Conservation (phyloP, 2,113 vertebrate species). For the Mesocricetus auratus region DNA sequence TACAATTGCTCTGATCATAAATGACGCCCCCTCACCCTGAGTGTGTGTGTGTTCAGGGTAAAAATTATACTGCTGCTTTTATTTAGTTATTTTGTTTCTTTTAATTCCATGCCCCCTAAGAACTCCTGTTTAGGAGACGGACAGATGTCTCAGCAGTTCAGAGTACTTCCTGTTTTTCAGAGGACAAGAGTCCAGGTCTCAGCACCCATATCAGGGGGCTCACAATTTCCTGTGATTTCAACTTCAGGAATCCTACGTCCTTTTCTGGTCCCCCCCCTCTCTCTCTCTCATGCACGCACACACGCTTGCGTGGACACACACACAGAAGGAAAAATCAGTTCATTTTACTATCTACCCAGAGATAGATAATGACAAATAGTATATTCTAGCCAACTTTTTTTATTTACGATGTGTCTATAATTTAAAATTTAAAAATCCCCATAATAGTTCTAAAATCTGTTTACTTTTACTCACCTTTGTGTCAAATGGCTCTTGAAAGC, state of each 20-base stretch:
- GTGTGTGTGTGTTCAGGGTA: not conserved
- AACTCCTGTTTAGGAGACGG: not conserved
- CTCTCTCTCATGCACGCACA: not conserved
- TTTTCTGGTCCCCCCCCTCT: not conserved
- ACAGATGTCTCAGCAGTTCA: not conserved
- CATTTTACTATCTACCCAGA: not conserved
- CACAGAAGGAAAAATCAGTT: not conserved
- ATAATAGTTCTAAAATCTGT: not conserved
- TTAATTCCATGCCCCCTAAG: not conserved
- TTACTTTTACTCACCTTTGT: not conserved
- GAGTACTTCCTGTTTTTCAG: not conserved
- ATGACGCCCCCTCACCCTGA: not conserved
- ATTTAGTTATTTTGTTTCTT: not conserved
- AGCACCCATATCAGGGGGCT: not conserved
- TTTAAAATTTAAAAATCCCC: not conserved
- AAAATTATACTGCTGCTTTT: not conserved
- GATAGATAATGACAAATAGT: not conserved
- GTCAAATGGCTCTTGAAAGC: slow-evolving; percentile 16
- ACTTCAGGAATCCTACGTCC: not conserved
- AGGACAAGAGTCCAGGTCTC: not conserved
- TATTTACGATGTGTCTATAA: not conserved
- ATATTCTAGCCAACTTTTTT: not conserved
- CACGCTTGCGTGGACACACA: not conserved
- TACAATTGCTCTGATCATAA: not conserved
- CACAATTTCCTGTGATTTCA: not conserved